Percentiles rank a stretch among this genome's conserved stretches.
Evolutionary conservation across 2,888 invertebrate species (phyloP).

Genomic region (Beris chalybata): DNA sequence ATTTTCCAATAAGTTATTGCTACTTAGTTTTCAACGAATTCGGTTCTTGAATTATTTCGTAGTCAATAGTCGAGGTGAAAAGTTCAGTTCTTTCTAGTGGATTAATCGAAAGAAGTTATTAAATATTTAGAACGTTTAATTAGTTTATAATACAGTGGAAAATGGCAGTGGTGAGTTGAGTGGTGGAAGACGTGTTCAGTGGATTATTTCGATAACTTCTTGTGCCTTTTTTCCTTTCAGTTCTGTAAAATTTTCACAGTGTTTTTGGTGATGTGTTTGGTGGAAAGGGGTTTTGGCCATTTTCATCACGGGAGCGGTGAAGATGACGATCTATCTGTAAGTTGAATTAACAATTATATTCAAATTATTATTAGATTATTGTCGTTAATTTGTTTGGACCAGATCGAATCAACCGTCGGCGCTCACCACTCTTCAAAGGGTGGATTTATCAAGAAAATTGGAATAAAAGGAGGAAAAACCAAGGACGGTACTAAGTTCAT

Average conservation of each 20-base stretch:
- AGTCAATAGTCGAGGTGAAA: background rate
- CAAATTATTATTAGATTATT: background rate
- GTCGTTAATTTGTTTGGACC: background rate
- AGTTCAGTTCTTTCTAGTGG: background rate
- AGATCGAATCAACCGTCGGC: no score
- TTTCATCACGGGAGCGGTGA: background rate
- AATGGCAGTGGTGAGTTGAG: conserved; percentile 1
- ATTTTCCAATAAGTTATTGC: conserved; percentile 9
- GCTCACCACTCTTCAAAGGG: background rate
- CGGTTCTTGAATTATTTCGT: conserved; percentile 4
- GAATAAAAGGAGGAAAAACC: no score
- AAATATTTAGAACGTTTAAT: background rate
- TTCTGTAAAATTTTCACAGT: background rate
- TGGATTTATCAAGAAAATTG: no score
- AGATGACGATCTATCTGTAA: conserved; percentile 2
- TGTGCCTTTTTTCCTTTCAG: conserved; percentile 7
- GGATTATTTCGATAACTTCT: background rate
- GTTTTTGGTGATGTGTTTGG: background rate
- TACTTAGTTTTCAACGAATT: conserved; percentile 21
- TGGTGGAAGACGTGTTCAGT: background rate
- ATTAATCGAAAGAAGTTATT: background rate
- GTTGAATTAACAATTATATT: background rate
- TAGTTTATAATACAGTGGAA: no score
- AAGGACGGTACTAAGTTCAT: no score
- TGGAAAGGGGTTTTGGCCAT: background rate